A percentile compares a stretch with the other conserved stretches of the same genome.
Evolutionary conservation across 2,113 vertebrate species (phyloP).

Genomic region (Cercocebus atys): DNA sequence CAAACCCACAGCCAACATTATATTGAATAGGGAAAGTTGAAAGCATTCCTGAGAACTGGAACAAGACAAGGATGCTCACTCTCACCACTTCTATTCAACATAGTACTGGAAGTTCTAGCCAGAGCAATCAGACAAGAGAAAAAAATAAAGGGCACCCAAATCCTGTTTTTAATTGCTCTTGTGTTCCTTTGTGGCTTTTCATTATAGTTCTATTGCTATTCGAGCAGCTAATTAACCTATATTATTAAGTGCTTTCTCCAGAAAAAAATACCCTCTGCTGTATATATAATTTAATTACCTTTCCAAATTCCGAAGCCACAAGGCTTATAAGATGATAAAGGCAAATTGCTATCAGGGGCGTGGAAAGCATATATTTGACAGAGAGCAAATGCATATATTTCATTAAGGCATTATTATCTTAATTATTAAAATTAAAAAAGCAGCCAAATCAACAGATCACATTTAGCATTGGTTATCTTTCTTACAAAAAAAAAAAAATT

Average conservation of each 20-base stretch:
- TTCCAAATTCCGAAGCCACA: constrained; percentile 45
- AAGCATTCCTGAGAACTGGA: too few relatives aligned
- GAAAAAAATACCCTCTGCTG: constrained; percentile 54
- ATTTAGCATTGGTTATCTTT: not conserved
- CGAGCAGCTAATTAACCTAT: constrained; percentile 71
- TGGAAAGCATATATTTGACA: constrained; percentile 36
- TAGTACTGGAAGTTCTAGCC: too few relatives aligned
- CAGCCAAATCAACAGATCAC: constrained; percentile 3
- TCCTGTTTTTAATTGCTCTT: constrained; percentile 54
- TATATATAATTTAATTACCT: constrained; percentile 67
- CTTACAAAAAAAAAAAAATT: not conserved
- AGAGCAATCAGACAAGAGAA: too few relatives aligned
- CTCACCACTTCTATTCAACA: too few relatives aligned
- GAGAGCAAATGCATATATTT: not conserved
- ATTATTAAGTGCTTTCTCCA: constrained; percentile 65
- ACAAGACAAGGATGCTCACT: too few relatives aligned
- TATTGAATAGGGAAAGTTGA: too few relatives aligned
- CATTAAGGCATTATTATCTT: not conserved
- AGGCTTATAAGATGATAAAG: constrained; percentile 49
- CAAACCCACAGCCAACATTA: too few relatives aligned
- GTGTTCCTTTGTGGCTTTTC: constrained; percentile 49
- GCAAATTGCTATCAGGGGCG: not conserved
- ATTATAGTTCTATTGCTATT: constrained; percentile 58
- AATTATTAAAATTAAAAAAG: constrained; percentile 51
- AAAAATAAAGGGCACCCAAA: too few relatives aligned